A percentile compares a stretch with the other conserved stretches of the same genome.
Evolutionary conservation across 2,888 invertebrate genomes (phyloP).

Genomic region (Griposia aprilina): DNA sequence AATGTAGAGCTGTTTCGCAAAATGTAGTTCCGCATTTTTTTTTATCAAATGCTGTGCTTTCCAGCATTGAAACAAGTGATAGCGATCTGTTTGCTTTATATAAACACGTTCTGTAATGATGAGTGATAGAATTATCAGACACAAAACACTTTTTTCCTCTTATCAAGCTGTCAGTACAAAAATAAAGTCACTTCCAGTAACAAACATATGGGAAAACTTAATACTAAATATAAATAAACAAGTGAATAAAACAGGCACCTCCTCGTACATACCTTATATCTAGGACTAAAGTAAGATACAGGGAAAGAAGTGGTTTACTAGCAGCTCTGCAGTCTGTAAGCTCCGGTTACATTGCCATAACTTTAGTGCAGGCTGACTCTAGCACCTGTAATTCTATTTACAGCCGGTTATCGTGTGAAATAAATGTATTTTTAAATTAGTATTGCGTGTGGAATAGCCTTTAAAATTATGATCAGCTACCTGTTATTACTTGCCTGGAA

Average conservation of each 20-base stretch:
- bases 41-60: constrained; percentile 1
- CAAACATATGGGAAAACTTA: constrained; percentile 26
- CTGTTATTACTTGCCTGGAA: constrained; percentile 55
- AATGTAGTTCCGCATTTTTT: background rate
- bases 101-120: background rate
- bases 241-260: constrained; percentile 19
- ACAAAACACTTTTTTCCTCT: constrained; percentile 16
- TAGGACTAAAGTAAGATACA: constrained; percentile 57
- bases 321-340: constrained; percentile 56
- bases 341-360: constrained; percentile 70
- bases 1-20: constrained; percentile 1
- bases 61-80: background rate
- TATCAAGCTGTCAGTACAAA: constrained; percentile 17
- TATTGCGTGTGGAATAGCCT: constrained; percentile 66
- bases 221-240: constrained; percentile 14
- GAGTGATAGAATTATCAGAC: background rate
- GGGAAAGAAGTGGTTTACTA: constrained; percentile 74
- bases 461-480: constrained; percentile 64
- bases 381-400: constrained; percentile 72
- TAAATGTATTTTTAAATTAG: constrained; percentile 71
- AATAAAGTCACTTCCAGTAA: constrained; percentile 15
- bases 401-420: constrained; percentile 70
- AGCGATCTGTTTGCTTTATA: background rate
- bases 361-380: constrained; percentile 62
- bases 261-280: constrained; percentile 59